Evolutionary conservation across 2,888 invertebrate species (phyloP), one percentile per base, ranked within the genome.

Genomic region (Formica aserva): DNA sequence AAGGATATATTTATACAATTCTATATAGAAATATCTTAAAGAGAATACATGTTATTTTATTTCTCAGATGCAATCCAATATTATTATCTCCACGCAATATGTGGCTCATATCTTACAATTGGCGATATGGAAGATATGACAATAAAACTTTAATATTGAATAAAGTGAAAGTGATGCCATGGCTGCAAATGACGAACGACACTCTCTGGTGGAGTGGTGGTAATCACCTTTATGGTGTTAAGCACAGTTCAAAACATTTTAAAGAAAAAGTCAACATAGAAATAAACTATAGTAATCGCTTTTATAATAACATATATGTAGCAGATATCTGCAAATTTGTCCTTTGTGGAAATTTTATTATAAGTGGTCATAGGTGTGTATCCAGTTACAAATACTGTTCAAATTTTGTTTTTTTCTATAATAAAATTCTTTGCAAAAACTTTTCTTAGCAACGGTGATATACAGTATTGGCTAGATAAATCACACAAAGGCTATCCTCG

Each of bases 151-250:
- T 41, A 95, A 62, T 95, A 95, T 78, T 66, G 95, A 95, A 29
- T 71, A 92, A 92, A 6, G 93, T 93, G 63, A 96, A 95, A 92
- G 95, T 95, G 86, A 95, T 96, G 91, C 96, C 96, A 62, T 96
- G 96, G 95, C 89, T 97, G 11, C 94, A 95, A 69, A 89, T 97
- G 52, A 95, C 96, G 11, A 93, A 93, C 0, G 94, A 96, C 29
- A 91, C 91, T 45, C 88, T 97, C 0, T 96, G 96, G 95, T 95
- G 96, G 86, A 95, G 96, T 65, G 95, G 95, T 88, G 95, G 95
- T 35, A 94, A 90, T 88, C 91, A 88, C 71, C 93, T 94, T 45
- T 88, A 87, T 62, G 93, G 92, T 26, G 94, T 92, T 80, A 80
- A 72, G 65, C 92, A 94, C 22, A 48, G 8, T 48, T 48, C n/a